phyloP scores from a whole-genome alignment of 2,113 vertebrate species.

The Pollimyrus isidori region DNA sequence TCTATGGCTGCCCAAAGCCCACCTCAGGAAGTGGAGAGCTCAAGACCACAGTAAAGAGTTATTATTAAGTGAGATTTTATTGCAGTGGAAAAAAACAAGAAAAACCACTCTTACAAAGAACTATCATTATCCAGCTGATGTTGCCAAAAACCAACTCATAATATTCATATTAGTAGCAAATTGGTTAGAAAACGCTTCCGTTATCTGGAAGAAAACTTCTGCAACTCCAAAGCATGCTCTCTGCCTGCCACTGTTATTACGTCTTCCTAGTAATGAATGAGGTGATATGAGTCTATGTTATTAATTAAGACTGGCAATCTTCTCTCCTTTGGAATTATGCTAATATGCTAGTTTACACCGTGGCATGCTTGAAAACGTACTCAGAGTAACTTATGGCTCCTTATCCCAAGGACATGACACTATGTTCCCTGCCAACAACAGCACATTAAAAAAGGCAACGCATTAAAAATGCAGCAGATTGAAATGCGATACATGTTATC shows the following conservation, averaged over 20 bases:
- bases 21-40: neutral
- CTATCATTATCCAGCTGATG: neutral
- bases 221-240: neutral
- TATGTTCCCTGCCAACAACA: neutral
- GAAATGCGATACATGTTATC: neutral
- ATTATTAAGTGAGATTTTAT: neutral
- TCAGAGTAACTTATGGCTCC: neutral
- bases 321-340: neutral
- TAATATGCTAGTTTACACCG: neutral
- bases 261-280: neutral
- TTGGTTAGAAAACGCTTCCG: neutral
- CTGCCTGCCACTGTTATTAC: neutral
- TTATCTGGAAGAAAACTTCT: neutral
- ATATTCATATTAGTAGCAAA: neutral
- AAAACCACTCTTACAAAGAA: neutral
- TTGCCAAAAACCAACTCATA: neutral
- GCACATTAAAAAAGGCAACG: neutral
- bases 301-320: neutral
- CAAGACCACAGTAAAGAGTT: neutral
- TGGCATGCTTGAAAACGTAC: neutral
- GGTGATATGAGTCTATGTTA: neutral
- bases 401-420: neutral
- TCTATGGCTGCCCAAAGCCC: neutral
- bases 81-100: neutral
- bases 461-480: constrained; percentile 7